Evolutionary conservation across 2,113 vertebrate species (phyloP).

Genomic region (Uria aalge): DNA sequence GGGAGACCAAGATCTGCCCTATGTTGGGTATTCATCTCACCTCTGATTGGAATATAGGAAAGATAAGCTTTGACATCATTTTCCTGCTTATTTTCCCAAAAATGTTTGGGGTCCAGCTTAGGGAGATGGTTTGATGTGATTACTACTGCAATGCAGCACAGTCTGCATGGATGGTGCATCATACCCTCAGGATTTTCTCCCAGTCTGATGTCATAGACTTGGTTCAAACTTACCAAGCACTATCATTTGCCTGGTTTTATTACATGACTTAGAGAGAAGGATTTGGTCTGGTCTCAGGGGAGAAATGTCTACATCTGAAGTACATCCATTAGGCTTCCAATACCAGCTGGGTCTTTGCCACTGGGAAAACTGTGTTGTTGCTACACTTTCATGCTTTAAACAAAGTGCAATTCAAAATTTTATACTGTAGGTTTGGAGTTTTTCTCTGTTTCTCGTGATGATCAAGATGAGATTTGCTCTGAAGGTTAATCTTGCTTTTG

Average conservation of each 20-base stretch:
- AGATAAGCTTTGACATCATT: background rate
- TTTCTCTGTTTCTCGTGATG: background rate
- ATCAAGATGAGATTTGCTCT: background rate
- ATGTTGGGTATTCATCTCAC: background rate
- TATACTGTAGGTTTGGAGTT: background rate
- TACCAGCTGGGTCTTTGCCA: background rate
- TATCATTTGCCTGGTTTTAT: background rate
- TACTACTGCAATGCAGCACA: background rate
- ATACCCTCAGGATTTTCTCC: background rate
- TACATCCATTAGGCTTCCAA: background rate
- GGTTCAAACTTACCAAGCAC: background rate
- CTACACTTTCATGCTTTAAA: background rate
- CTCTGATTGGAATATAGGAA: background rate
- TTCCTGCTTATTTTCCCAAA: background rate
- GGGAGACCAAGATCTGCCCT: conserved; percentile 37
- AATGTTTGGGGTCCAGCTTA: background rate
- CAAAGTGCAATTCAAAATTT: background rate
- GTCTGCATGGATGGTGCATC: background rate
- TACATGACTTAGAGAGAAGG: background rate
- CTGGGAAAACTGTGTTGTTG: background rate
- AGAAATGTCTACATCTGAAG: background rate
- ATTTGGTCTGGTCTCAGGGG: background rate
- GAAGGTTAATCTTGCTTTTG: background rate
- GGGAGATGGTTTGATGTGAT: background rate
- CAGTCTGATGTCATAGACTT: background rate